These are phyloP conservation scores for Onychomys leucogaster DNA, from an alignment of 2,797 vertebrate species.

Conservation along the genomic window DNA sequence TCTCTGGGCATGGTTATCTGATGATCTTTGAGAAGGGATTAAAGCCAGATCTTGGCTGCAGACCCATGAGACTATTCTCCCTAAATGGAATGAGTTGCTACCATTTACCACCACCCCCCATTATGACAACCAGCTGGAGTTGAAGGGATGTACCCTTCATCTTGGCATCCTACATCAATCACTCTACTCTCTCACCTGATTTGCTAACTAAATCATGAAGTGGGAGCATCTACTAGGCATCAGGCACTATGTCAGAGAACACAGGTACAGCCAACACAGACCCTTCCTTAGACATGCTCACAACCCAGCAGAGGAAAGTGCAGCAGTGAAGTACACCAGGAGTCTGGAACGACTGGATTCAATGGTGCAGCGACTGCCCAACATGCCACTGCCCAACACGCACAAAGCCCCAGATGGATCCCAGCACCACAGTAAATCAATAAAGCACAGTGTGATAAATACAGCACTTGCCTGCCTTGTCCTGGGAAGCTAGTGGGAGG, in stretches of 20 bases:
- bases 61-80: neutral
- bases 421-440: neutral
- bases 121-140: neutral
- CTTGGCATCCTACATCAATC: neutral
- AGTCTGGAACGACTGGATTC: neutral
- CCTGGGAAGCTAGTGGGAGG: neutral
- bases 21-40: slow-evolving; percentile 13
- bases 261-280: neutral
- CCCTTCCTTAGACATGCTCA: neutral
- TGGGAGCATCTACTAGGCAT: neutral
- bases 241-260: neutral
- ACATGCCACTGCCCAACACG: neutral
- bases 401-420: neutral
- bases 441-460: neutral
- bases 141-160: neutral
- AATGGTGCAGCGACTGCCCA: neutral
- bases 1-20: neutral
- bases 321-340: neutral
- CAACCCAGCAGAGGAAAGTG: neutral
- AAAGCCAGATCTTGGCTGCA: slow-evolving; percentile 12
- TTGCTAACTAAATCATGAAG: neutral
- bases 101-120: neutral
- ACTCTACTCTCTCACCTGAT: neutral
- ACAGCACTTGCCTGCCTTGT: neutral
- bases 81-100: neutral